Conservation (phyloP, 2,113 vertebrate species). For the Candoia aspera region DNA sequence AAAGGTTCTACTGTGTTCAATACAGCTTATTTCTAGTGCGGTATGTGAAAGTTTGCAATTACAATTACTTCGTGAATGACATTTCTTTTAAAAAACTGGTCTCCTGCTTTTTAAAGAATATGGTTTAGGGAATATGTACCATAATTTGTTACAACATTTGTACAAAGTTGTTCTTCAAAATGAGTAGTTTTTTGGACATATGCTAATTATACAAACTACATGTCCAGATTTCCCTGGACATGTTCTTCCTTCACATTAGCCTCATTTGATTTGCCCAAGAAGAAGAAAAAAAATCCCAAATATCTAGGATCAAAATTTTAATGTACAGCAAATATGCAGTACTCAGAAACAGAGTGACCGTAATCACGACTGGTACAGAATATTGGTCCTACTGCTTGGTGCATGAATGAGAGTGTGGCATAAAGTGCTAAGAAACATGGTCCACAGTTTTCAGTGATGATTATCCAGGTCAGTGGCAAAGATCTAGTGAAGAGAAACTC, state of each 20-base stretch:
- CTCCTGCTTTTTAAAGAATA: not conserved
- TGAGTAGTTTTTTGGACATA: not conserved
- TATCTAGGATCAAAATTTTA: not conserved
- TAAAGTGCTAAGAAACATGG: not conserved
- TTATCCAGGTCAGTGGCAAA: too few relatives aligned
- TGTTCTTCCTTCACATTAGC: not conserved
- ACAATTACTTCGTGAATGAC: not conserved
- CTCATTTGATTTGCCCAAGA: not conserved
- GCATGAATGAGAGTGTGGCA: not conserved
- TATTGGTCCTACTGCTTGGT: not conserved
- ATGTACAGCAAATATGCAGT: not conserved
- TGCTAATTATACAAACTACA: not conserved
- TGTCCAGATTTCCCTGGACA: not conserved
- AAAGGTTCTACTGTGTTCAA: not conserved
- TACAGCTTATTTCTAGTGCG: not conserved
- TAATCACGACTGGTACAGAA: not conserved
- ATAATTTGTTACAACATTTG: not conserved
- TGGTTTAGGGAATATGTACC: not conserved
- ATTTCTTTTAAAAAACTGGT: not conserved
- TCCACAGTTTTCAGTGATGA: not conserved
- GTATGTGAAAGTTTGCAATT: not conserved
- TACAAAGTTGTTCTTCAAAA: not conserved
- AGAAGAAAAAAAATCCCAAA: not conserved
- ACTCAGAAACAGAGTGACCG: not conserved
- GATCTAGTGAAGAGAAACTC: too few relatives aligned